A percentile compares a stretch with the other conserved stretches of the same genome.
Conservation (phyloP, 2,113 vertebrate species). For the Pogona vitticeps region DNA sequence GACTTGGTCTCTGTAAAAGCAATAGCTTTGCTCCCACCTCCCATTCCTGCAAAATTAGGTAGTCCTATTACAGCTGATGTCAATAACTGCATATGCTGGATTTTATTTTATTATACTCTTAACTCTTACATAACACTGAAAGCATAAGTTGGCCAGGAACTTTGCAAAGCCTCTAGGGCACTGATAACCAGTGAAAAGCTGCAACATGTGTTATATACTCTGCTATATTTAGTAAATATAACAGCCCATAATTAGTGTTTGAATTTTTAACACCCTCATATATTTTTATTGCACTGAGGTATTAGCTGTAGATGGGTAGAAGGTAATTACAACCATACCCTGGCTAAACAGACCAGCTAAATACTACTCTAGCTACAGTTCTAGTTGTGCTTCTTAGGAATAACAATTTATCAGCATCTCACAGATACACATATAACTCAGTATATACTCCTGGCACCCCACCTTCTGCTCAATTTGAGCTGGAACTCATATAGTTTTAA, state of each 20-base stretch:
- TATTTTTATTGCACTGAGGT: slow-evolving; percentile 67
- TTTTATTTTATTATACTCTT: slow-evolving; percentile 64
- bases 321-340: slow-evolving; percentile 63
- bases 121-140: slow-evolving; percentile 55
- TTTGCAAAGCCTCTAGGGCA: slow-evolving; percentile 58
- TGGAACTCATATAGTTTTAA: slow-evolving; percentile 56
- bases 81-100: slow-evolving; percentile 49
- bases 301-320: slow-evolving; percentile 63
- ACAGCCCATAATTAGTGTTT: slow-evolving; percentile 66
- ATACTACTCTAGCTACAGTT: slow-evolving; percentile 56
- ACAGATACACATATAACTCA: slow-evolving; percentile 65
- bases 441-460: slow-evolving; percentile 33
- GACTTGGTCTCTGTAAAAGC: slow-evolving; percentile 37
- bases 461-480: slow-evolving; percentile 2
- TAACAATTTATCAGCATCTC: slow-evolving; percentile 74
- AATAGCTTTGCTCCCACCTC: slow-evolving; percentile 29
- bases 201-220: slow-evolving; percentile 61
- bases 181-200: slow-evolving; percentile 41
- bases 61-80: slow-evolving; percentile 26
- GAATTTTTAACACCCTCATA: slow-evolving; percentile 69
- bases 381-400: slow-evolving; percentile 60
- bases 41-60: slow-evolving; percentile 44
- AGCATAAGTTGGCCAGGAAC: slow-evolving; percentile 50
- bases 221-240: slow-evolving; percentile 71
- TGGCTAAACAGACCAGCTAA: slow-evolving; percentile 53